Conservation (phyloP, 2,113 vertebrate genomes). For the Probosciger aterrimus region DNA sequence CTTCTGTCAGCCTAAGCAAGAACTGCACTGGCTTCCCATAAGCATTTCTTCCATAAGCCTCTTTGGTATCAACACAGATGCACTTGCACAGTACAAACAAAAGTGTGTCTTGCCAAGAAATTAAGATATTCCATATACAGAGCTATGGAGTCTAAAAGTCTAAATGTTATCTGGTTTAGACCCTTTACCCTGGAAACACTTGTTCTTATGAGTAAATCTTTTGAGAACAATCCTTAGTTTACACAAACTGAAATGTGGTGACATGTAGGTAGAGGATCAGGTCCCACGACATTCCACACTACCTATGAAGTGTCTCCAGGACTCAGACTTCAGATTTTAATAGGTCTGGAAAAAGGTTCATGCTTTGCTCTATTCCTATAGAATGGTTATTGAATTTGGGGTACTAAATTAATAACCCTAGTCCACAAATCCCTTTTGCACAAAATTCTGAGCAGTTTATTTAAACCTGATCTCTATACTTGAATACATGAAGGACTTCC, state of each 20-base stretch:
- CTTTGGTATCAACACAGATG: neutral
- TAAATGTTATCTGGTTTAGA: neutral
- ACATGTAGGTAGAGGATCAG: neutral
- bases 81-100: neutral
- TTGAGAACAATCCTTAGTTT: neutral
- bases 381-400: neutral
- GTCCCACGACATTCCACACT: neutral
- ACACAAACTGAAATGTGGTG: neutral
- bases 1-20: neutral
- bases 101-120: neutral
- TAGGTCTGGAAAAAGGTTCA: neutral
- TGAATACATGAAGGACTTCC: neutral
- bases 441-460: neutral
- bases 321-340: neutral
- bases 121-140: neutral
- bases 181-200: neutral
- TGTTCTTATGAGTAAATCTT: neutral
- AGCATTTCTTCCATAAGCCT: neutral
- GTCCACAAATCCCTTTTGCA: conserved; percentile 11
- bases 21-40: neutral
- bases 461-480: neutral
- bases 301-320: neutral
- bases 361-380: neutral
- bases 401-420: conserved; percentile 10
- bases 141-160: neutral